phyloP scores from a whole-genome alignment of 2,888 invertebrate species.

The Dugesia japonica region DNA sequence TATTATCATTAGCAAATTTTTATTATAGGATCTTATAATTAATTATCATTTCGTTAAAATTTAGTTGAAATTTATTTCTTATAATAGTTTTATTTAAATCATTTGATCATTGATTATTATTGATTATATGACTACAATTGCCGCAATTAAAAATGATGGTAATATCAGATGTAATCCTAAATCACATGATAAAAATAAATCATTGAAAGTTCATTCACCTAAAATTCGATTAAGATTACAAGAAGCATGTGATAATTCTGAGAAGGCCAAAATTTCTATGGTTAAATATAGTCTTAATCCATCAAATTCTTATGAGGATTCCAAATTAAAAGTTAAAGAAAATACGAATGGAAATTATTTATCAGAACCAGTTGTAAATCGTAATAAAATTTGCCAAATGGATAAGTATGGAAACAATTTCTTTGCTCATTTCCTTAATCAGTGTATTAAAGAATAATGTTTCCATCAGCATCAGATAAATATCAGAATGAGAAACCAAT shows the following conservation, averaged over 20 bases:
- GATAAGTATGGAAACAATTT: neutral
- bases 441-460: neutral
- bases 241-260: neutral
- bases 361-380: neutral
- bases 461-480: neutral
- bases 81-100: too few relatives aligned
- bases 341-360: neutral
- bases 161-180: neutral
- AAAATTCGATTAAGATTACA: neutral
- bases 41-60: too few relatives aligned
- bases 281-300: conserved; percentile 1
- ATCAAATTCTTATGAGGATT: neutral
- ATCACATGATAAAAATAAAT: neutral
- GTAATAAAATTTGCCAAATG: neutral
- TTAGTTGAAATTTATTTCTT: too few relatives aligned
- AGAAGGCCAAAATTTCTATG: neutral
- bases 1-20: too few relatives aligned
- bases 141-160: neutral
- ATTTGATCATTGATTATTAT: too few relatives aligned
- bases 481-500: neutral
- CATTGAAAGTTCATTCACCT: neutral
- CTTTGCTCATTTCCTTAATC: neutral
- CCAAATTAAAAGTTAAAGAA: neutral
- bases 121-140: neutral
- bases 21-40: too few relatives aligned